These are phyloP conservation scores for Heliconius eleuchia DNA, from an alignment of 1,140 invertebrate genomes.

Conservation along the genomic window DNA sequence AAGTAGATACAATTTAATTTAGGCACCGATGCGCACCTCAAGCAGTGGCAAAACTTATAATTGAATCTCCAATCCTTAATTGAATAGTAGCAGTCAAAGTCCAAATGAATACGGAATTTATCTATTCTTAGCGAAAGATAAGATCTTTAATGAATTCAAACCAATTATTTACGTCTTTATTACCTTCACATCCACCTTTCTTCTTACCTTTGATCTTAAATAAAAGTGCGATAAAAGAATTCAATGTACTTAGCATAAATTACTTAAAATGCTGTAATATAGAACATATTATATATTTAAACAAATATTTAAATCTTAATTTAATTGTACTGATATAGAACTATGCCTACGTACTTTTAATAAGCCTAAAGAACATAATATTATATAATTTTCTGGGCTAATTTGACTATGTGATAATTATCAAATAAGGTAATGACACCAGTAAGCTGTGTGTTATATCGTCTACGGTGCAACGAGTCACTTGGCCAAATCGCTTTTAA, in stretches of 20 bases:
- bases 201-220: conserved; percentile 5
- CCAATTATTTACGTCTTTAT: conserved; percentile 18
- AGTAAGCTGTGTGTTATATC: too few relatives aligned
- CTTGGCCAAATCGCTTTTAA: too few relatives aligned
- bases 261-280: background rate
- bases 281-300: too few relatives aligned
- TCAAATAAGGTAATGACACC: too few relatives aligned
- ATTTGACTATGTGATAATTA: too few relatives aligned
- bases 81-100: conserved; percentile 64
- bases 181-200: conserved; percentile 10
- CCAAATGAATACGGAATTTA: conserved; percentile 51
- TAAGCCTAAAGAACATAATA: too few relatives aligned
- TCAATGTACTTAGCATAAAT: background rate
- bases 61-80: conserved; percentile 65
- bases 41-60: conserved; percentile 61
- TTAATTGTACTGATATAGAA: too few relatives aligned
- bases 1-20: conserved; percentile 53
- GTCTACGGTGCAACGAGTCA: too few relatives aligned
- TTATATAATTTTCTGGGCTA: too few relatives aligned
- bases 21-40: conserved; percentile 51
- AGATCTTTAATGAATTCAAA: conserved; percentile 21
- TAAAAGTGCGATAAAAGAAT: background rate
- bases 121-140: conserved; percentile 36
- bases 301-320: too few relatives aligned
- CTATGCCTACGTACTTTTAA: too few relatives aligned